These are phyloP conservation scores for human DNA, from an alignment of 2,113 vertebrate species.

Conservation along the genomic window DNA sequence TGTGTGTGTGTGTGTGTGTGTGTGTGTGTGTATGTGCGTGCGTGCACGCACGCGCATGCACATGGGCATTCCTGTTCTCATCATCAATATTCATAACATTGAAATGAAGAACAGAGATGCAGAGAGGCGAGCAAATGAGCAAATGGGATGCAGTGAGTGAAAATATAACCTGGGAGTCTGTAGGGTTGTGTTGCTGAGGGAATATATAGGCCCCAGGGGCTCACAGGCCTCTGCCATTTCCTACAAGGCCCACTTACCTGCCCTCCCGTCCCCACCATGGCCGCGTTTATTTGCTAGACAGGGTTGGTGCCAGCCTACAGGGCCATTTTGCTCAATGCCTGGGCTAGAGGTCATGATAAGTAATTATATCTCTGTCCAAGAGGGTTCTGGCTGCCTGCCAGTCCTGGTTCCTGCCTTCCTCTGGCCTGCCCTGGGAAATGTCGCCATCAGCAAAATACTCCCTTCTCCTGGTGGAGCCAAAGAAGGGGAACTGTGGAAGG, in stretches of 20 bases:
- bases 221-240: not conserved
- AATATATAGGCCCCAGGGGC: not conserved
- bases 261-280: not conserved
- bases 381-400: constrained; percentile 79
- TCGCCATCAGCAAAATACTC: constrained; percentile 61
- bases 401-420: constrained; percentile 65
- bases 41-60: accelerated
- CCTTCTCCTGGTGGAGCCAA: constrained; percentile 42
- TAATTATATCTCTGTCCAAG: constrained; percentile 76
- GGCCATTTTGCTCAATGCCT: constrained; percentile 64
- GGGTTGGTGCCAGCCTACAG: constrained; percentile 56
- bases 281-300: constrained; percentile 49
- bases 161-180: accelerated
- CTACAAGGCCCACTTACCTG: not conserved
- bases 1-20: not conserved
- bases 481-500: not conserved
- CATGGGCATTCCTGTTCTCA: not conserved
- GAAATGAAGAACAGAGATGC: not conserved
- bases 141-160: not conserved
- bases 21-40: not conserved
- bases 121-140: not conserved
- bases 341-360: constrained; percentile 74
- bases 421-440: constrained; percentile 65
- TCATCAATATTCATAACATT: not conserved
- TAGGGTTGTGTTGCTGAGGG: not conserved